phyloP scores from a whole-genome alignment of 2,888 invertebrate species.

The Drosophila falleni region DNA sequence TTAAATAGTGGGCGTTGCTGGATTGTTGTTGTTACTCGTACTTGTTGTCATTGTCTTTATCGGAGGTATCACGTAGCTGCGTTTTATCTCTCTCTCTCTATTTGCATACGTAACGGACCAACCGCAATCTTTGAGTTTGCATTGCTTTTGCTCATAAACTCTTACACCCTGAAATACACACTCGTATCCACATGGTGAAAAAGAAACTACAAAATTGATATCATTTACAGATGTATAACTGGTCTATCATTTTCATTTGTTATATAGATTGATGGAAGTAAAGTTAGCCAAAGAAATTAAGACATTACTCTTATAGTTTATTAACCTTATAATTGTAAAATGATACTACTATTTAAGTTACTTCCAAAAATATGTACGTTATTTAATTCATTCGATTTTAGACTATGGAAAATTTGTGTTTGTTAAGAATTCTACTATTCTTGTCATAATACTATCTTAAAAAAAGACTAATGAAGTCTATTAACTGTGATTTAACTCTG shows the following conservation, averaged over 20 bases:
- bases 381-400: no score
- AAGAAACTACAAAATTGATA: slow-evolving; percentile 26
- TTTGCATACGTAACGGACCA: slow-evolving; percentile 72
- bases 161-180: slow-evolving; percentile 3
- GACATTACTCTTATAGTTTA: background rate
- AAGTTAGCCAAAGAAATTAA: background rate
- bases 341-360: background rate
- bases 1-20: slow-evolving; percentile 71
- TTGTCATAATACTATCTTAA: background rate
- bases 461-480: background rate
- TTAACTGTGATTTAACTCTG: background rate
- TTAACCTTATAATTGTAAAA: background rate
- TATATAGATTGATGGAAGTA: slow-evolving; percentile 10
- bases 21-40: slow-evolving; percentile 14
- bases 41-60: slow-evolving; percentile 57
- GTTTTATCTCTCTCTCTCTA: slow-evolving; percentile 67
- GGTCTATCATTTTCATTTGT: background rate
- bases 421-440: no score
- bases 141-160: slow-evolving; percentile 52
- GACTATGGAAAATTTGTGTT: no score
- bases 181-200: slow-evolving; percentile 29
- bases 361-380: background rate
- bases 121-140: slow-evolving; percentile 37
- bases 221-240: background rate
- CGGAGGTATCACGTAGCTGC: slow-evolving; percentile 68